A percentile compares a stretch with the other conserved stretches of the same genome.
Conservation (phyloP, 1,140 invertebrate genomes). For the Dinoponera quadriceps region DNA sequence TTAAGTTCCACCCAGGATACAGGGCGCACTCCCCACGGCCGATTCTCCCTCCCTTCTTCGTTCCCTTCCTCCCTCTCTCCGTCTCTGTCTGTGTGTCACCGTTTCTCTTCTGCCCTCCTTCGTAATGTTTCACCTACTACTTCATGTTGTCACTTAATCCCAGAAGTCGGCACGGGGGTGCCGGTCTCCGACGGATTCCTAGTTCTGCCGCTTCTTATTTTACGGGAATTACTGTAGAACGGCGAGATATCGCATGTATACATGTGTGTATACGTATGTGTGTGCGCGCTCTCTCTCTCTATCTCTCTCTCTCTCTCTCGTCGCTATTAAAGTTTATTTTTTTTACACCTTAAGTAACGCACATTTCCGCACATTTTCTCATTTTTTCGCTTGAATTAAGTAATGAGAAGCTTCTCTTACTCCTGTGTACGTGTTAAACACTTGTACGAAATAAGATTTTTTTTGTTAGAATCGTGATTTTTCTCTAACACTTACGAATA, state of each 20-base stretch:
- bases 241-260: not conserved
- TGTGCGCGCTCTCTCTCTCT: too few relatives aligned
- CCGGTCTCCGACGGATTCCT: not conserved
- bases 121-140: not conserved
- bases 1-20: conserved; percentile 46
- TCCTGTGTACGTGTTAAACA: not conserved
- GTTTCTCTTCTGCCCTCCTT: conserved; percentile 11
- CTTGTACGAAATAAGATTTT: not conserved
- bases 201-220: not conserved
- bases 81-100: not conserved
- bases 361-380: not conserved
- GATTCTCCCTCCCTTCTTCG: not conserved
- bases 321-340: conserved; percentile 24
- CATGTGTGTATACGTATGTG: too few relatives aligned
- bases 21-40: conserved; percentile 12
- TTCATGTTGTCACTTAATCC: conserved; percentile 37
- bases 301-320: too few relatives aligned
- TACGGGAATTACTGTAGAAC: not conserved
- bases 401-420: not conserved
- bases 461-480: too few relatives aligned
- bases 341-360: conserved; percentile 5
- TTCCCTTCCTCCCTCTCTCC: not conserved
- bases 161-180: not conserved
- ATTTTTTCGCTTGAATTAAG: conserved; percentile 17
- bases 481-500: too few relatives aligned